Conservation (phyloP, 1,140 invertebrate species). For the Lasaia peninsularis region DNA sequence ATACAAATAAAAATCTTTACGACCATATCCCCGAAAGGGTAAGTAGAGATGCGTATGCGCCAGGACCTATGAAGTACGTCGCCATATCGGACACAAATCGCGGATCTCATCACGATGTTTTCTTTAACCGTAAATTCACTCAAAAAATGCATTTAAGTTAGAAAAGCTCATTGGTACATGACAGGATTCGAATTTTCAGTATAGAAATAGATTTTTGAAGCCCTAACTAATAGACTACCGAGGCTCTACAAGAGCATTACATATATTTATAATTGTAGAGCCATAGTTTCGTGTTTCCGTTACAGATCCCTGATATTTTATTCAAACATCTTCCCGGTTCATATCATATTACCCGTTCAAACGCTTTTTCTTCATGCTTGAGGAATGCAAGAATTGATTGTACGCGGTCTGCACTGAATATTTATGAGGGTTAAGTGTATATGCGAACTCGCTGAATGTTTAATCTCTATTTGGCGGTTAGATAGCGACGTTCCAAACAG, state of each 20-base stretch:
- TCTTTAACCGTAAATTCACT: too few species aligned
- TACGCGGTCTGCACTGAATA: conserved; percentile 64
- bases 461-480: conserved; percentile 59
- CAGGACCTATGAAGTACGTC: too few species aligned
- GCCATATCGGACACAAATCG: too few species aligned
- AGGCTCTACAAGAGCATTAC: neutral
- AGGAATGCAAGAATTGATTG: conserved; percentile 66
- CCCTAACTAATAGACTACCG: too few species aligned
- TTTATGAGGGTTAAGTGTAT: conserved; percentile 74
- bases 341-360: conserved; percentile 66
- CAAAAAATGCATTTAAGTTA: too few species aligned
- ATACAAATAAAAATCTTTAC: too few species aligned
- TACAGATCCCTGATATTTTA: conserved; percentile 41
- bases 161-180: too few species aligned
- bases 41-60: too few species aligned
- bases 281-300: conserved; percentile 12
- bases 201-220: too few species aligned
- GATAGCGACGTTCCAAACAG: conserved; percentile 33
- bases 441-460: conserved; percentile 72
- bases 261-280: neutral
- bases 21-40: too few species aligned
- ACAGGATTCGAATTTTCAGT: too few species aligned
- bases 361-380: conserved; percentile 54
- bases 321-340: conserved; percentile 48
- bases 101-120: too few species aligned